These are phyloP conservation scores for Branchipolynoe longqiensis DNA, from an alignment of 2,888 invertebrate genomes.

Conservation along the genomic window DNA sequence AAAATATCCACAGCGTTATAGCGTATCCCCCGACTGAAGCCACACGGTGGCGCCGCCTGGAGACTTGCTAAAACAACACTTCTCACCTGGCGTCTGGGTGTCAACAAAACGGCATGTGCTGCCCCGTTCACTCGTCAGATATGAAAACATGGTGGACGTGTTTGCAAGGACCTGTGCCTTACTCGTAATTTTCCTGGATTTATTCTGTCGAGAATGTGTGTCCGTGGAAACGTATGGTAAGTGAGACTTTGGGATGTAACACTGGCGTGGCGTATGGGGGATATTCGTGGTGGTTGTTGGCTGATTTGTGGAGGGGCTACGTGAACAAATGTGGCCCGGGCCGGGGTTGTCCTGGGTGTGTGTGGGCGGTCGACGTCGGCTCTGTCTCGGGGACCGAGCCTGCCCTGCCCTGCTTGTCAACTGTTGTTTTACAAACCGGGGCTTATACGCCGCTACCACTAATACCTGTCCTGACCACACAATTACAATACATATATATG, in stretches of 20 bases:
- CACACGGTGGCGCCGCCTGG: neutral
- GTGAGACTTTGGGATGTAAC: neutral
- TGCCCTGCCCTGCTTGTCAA: too few species aligned
- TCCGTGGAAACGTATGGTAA: slow-evolving; percentile 39
- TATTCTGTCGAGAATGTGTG: slow-evolving; percentile 27
- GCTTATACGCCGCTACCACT: too few species aligned
- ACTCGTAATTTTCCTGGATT: slow-evolving; percentile 43
- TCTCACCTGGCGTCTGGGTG: neutral
- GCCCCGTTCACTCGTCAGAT: slow-evolving; percentile 43
- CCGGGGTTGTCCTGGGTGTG: neutral
- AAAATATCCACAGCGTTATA: too few species aligned
- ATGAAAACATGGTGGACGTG: slow-evolving; percentile 34
- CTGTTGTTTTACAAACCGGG: too few species aligned
- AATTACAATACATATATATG: too few species aligned
- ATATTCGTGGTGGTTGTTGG: neutral
- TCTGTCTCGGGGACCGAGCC: too few species aligned
- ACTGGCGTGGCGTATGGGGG: neutral
- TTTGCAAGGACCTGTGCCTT: slow-evolving; percentile 19
- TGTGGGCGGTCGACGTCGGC: neutral
- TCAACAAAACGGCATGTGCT: slow-evolving; percentile 42
- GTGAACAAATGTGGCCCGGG: neutral
- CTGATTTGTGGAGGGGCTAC: neutral
- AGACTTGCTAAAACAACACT: neutral
- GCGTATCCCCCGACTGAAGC: neutral
- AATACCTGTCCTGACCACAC: too few species aligned